Evolutionary conservation across 2,797 vertebrate species (phyloP).

Genomic region (Orientallactaga sibirica): DNA sequence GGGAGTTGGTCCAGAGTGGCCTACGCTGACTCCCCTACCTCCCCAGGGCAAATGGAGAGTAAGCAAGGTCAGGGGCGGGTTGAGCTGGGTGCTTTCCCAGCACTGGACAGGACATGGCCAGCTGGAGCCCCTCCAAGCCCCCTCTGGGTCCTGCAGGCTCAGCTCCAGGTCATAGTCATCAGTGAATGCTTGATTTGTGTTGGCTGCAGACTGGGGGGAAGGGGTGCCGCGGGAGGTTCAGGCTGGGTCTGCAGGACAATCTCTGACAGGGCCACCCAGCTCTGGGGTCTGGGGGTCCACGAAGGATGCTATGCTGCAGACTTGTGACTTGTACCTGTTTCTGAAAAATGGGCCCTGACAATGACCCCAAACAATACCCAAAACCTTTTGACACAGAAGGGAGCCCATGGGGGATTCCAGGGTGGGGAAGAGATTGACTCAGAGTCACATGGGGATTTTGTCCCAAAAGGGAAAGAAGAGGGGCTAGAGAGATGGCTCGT

Average conservation of each 20-base stretch:
- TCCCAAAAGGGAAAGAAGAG: not conserved
- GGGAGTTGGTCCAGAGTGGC: slow-evolving; percentile 38
- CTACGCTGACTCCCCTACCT: not conserved
- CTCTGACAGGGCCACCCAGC: not conserved
- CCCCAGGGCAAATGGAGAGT: not conserved
- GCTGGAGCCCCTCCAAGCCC: not conserved
- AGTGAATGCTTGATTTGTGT: not conserved
- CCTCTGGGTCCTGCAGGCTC: not conserved
- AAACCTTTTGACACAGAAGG: not conserved
- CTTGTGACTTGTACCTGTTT: not conserved
- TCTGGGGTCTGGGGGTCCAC: not conserved
- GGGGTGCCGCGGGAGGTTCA: not conserved
- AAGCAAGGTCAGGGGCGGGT: not conserved
- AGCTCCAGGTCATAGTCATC: not conserved
- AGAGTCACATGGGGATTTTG: not conserved
- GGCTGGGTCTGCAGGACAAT: not conserved
- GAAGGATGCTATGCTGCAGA: not conserved
- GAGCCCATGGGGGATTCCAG: not conserved
- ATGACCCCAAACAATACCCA: too few relatives aligned
- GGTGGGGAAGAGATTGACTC: not conserved
- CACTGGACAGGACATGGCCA: not conserved
- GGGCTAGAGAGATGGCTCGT: too few relatives aligned
- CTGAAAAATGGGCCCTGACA: not conserved
- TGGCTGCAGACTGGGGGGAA: not conserved
- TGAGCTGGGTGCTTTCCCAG: slow-evolving; percentile 37